Evolutionary conservation across 2,888 invertebrate genomes (phyloP).

Genomic region (Amphipoea lucens): DNA sequence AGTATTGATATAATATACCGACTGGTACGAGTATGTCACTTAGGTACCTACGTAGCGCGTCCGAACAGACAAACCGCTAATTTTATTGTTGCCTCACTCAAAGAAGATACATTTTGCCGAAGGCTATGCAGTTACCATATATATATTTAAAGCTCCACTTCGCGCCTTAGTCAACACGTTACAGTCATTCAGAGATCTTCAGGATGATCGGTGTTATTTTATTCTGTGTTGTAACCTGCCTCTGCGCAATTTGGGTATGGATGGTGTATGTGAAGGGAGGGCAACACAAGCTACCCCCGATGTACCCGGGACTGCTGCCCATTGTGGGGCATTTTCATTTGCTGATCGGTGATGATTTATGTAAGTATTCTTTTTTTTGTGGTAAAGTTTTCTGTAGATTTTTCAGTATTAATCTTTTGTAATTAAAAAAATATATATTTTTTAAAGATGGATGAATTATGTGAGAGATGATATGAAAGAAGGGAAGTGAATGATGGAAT

Average conservation of each 20-base stretch:
- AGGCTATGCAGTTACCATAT: conserved; percentile 19
- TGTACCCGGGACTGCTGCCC: conserved; percentile 56
- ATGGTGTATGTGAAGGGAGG: conserved; percentile 27
- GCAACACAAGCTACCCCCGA: conserved; percentile 51
- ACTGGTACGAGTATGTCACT: neutral
- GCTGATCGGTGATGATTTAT: conserved; percentile 55
- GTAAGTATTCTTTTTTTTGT: conserved; percentile 44
- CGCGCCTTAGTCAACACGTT: neutral
- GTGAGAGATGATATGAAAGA: neutral
- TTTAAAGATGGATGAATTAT: neutral
- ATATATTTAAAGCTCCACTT: conserved; percentile 15
- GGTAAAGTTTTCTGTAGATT: too few relatives aligned
- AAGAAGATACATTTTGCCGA: neutral
- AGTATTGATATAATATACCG: neutral
- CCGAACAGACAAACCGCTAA: neutral
- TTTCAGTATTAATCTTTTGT: neutral
- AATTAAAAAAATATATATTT: neutral
- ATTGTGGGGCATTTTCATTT: conserved; percentile 55
- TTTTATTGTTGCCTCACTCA: neutral
- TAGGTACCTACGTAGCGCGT: neutral
- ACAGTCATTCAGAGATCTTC: neutral
- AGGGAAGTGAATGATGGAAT: neutral
- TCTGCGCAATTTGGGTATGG: conserved; percentile 48
- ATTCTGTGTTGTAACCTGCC: conserved; percentile 36
- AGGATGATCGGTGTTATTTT: conserved; percentile 48